These are phyloP conservation scores for Temnothorax nylanderi DNA, from an alignment of 1,140 invertebrate genomes.

Conservation along the genomic window DNA sequence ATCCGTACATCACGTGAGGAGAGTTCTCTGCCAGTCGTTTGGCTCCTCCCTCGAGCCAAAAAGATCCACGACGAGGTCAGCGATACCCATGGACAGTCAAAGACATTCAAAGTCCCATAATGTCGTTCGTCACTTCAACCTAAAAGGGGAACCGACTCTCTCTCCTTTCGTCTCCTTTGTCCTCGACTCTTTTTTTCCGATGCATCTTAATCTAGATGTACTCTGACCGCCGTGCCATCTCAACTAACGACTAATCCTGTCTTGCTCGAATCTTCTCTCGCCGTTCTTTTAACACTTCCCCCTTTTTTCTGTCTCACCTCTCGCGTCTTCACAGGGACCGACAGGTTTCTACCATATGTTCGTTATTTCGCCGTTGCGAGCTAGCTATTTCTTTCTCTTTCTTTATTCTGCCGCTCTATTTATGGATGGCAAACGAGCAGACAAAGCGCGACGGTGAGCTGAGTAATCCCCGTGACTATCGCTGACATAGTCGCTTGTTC, in stretches of 20 bases:
- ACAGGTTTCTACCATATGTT: slow-evolving; percentile 74
- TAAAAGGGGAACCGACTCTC: slow-evolving; percentile 52
- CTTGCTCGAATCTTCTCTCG: slow-evolving; percentile 40
- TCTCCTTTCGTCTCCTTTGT: slow-evolving; percentile 55
- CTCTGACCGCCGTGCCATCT: slow-evolving; percentile 54
- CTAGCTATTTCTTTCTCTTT: neutral
- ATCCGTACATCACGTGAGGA: slow-evolving; percentile 80
- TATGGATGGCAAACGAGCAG: slow-evolving; percentile 72
- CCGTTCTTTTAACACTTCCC: slow-evolving; percentile 13
- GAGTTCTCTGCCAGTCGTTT: slow-evolving; percentile 70
- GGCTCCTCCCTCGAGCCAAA: slow-evolving; percentile 67
- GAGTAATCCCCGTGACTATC: slow-evolving; percentile 72
- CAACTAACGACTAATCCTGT: slow-evolving; percentile 76
- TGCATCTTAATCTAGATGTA: slow-evolving; percentile 83
- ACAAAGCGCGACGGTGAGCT: slow-evolving; percentile 65
- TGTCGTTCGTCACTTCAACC: slow-evolving; percentile 75
- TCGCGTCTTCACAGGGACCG: slow-evolving; percentile 49
- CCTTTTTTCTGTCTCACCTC: slow-evolving; percentile 41
- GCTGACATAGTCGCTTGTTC: slow-evolving; percentile 68
- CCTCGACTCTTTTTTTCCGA: slow-evolving; percentile 59
- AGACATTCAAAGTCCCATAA: slow-evolving; percentile 71
- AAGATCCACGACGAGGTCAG: slow-evolving; percentile 58
- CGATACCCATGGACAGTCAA: slow-evolving; percentile 66
- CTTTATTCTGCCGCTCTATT: slow-evolving; percentile 70
- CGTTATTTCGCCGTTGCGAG: slow-evolving; percentile 66